Base-by-base conservation (phyloP, 1,140 invertebrate genomes). In the Homarus americanus region DNA sequence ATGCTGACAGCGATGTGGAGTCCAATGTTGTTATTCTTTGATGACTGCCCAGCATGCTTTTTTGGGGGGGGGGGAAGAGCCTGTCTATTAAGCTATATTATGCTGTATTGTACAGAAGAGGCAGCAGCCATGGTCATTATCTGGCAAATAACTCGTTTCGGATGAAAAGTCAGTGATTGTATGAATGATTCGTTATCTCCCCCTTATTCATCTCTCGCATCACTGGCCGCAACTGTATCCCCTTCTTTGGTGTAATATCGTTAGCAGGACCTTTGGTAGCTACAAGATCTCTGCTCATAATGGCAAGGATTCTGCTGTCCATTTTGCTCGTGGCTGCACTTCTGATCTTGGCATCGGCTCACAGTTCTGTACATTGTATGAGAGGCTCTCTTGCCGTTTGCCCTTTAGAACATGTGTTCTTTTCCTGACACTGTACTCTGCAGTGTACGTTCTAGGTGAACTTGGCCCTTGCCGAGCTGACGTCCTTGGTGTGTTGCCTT, bases 291-390 rank as follows among this genome's bases (percentile, higher is more conserved):
- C 79, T 82, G 20, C 41, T 82, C 5, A 53, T n/a, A 49, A 82
- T 28, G 49, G 41, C 79, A 82, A 53, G 49, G 24, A 82, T 82
- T 82, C 79, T 82, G 17, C 32, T 44, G 79, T 82, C 41, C 38
- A 49, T 32, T 82, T 82, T 82, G 15, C 38, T 82, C 0, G 41
- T 49, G 9, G 79, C 79, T n/a, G 41, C 58, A 49, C 28, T 82
- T 15, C 9, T 49, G 79, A 82, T 82, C 17, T 44, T 82, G 5
- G 9, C 79, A 58, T 82, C 79, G 7, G 79, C 79, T 82, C 58
- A 9, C 76, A 79, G 38, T 41, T 82, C 79, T 17, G 12, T 28
- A 32, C 41, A 82, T 40, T 82, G 20, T 32, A 49, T 40, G 5
- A 49, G 49, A 49, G 24, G 20, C 7, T 82, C 79, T 53, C 44